Percentiles rank a stretch among this genome's conserved stretches.
Conservation (phyloP, 2,797 vertebrate species). For the Takifugu ocellatus region DNA sequence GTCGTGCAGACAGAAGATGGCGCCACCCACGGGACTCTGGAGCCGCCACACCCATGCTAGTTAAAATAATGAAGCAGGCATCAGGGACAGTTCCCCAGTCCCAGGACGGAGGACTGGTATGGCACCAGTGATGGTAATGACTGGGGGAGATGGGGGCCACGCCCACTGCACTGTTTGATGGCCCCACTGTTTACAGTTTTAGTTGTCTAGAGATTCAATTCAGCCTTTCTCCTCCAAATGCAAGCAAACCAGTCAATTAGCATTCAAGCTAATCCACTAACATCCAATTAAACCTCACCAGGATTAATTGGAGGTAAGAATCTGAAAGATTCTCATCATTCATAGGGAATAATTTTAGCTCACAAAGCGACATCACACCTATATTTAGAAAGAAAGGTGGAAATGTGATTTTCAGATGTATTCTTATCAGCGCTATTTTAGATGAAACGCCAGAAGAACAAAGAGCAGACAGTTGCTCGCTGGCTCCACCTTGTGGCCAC, state of each 20-base stretch:
- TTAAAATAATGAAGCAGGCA: conserved; percentile 30
- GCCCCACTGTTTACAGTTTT: neutral
- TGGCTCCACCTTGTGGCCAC: conserved; percentile 29
- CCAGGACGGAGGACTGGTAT: conserved; percentile 53
- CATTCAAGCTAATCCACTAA: too few relatives aligned
- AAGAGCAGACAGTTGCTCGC: conserved; percentile 29
- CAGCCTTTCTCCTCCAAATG: conserved; percentile 7
- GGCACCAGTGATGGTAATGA: conserved; percentile 23
- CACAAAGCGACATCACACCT: neutral
- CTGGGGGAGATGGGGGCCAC: conserved; percentile 25
- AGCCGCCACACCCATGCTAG: conserved; percentile 50
- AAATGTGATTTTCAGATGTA: conserved; percentile 8
- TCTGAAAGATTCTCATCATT: neutral
- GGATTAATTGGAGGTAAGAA: too few relatives aligned
- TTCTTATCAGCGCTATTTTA: conserved; percentile 21
- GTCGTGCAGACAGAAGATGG: conserved; percentile 41
- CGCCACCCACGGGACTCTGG: conserved; percentile 25
- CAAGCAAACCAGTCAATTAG: neutral
- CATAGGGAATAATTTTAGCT: conserved; percentile 12
- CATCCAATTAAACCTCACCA: too few relatives aligned
- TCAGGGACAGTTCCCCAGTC: conserved; percentile 47
- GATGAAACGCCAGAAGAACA: conserved; percentile 18
- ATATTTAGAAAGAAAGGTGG: conserved; percentile 7
- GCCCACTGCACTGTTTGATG: conserved; percentile 20
- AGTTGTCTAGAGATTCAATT: neutral